These are phyloP conservation scores for Bicyclus anynana DNA, from an alignment of 1,140 invertebrate genomes.

Conservation along the genomic window DNA sequence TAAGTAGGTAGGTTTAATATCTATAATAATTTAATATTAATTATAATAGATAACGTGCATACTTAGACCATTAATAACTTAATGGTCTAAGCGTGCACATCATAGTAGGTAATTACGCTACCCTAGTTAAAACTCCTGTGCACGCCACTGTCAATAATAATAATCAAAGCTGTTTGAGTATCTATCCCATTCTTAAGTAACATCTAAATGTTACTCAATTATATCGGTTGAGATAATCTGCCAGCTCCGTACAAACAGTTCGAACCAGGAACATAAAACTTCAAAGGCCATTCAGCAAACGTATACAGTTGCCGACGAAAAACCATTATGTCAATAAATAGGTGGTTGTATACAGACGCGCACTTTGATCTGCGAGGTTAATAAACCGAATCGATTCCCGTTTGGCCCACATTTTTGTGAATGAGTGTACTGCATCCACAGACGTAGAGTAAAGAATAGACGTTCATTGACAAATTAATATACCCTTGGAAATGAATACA, in stretches of 20 bases:
- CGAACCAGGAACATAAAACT: constrained; percentile 20
- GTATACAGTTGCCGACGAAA: constrained; percentile 9
- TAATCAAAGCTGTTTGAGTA: too few species aligned
- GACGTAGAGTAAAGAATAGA: background rate
- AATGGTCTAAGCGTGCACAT: too few species aligned
- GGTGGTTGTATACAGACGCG: background rate
- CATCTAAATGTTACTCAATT: background rate
- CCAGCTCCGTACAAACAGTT: background rate
- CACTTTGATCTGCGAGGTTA: constrained; percentile 30
- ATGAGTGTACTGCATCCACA: background rate
- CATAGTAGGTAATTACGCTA: too few species aligned
- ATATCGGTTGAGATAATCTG: background rate
- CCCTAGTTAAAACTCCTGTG: too few species aligned
- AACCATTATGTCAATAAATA: constrained; percentile 27
- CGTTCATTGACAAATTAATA: too few species aligned
- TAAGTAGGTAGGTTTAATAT: too few species aligned
- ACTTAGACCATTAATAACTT: too few species aligned
- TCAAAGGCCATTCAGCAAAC: constrained; percentile 15
- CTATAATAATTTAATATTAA: too few species aligned
- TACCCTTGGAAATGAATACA: too few species aligned
- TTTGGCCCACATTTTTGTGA: constrained; percentile 3
- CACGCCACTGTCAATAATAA: too few species aligned
- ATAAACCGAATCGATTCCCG: constrained; percentile 22
- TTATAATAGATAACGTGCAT: too few species aligned
- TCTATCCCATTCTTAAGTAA: too few species aligned